Conservation (phyloP, 2,888 invertebrate species). For the Plebejus anna region DNA sequence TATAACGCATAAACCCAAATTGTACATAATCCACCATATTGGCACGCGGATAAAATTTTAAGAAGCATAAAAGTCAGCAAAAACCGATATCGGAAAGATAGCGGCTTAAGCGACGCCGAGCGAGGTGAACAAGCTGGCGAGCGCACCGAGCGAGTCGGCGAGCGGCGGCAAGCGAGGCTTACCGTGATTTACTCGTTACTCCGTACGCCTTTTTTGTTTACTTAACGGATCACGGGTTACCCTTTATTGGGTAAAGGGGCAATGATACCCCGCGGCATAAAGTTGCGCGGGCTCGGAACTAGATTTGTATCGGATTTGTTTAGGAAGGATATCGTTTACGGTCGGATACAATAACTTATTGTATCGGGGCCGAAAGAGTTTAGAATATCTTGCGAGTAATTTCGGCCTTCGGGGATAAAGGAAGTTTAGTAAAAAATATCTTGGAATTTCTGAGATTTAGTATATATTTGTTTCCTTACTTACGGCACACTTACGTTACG, state of each 20-base stretch:
- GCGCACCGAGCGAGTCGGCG: constrained; percentile 42
- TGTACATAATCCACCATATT: neutral
- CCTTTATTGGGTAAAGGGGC: constrained; percentile 76
- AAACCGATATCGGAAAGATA: constrained; percentile 41
- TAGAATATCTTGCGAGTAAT: too few species aligned
- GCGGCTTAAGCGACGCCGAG: constrained; percentile 40
- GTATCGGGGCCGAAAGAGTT: constrained; percentile 13
- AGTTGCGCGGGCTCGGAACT: constrained; percentile 61
- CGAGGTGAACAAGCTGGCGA: constrained; percentile 9
- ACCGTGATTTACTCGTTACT: constrained; percentile 73
- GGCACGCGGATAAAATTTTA: constrained; percentile 6
- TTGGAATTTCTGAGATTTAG: too few species aligned
- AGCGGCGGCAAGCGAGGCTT: constrained; percentile 48
- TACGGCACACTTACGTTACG: too few species aligned
- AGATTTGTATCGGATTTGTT: constrained; percentile 53
- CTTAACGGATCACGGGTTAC: constrained; percentile 76
- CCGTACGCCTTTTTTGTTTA: constrained; percentile 72
- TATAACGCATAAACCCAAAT: too few species aligned
- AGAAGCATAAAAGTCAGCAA: constrained; percentile 29
- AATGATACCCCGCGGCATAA: constrained; percentile 69
- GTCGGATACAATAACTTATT: constrained; percentile 14
- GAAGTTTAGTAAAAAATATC: neutral
- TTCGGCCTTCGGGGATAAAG: too few species aligned
- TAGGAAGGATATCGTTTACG: constrained; percentile 34
- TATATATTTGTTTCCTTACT: too few species aligned